Evolutionary conservation across 2,888 invertebrate genomes (phyloP), one percentile per base, ranked within the genome.

Genomic region (Hyposoter didymator): DNA sequence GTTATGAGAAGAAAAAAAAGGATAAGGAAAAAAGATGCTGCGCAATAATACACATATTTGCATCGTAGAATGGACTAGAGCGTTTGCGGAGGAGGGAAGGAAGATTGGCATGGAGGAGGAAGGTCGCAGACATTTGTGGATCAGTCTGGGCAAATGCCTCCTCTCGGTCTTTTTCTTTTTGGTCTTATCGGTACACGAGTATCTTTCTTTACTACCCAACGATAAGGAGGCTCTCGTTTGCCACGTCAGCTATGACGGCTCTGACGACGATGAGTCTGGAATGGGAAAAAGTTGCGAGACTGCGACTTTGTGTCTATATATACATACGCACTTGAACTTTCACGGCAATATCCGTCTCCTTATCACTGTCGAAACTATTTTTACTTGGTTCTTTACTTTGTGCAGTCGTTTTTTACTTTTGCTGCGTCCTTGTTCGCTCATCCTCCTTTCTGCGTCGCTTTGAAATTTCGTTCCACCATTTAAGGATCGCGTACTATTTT

Each of bases 291-390:
- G 32, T 78, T 47, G 14, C 64, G n/a, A 22, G 59, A 52, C 73
- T 17, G 49, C 62, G 43, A 64, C n/a, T 64, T 35, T 14, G 39
- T 17, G 66, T 59, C 59, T 52, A 75, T 22, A 22, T 35, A 55
- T 7, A 72, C 10, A 62, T 35, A 28, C 35, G 62, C 49, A 72
- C 79, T 72, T 62, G 55, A 72, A 79, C 72, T 73, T 73, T 80
- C 64, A 14, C 43, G 59, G 49, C 28, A 69, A 73, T 64, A 72
- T 64, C 14, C 72, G n/a, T 72, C 52, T 35, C n/a, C 62, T 80
- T 80, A 64, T 73, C 72, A 72, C 64, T 59, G 64, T n/a, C 72
- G n/a, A 73, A 69, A 79, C 62, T 79, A 79, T 79, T 79, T 79
- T 79, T 70, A 72, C 62, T 62, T 22, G 8, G 49, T 39, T 52